Base-by-base conservation (phyloP, 1,140 invertebrate genomes). In the Zaprionus kolodkinae region DNA sequence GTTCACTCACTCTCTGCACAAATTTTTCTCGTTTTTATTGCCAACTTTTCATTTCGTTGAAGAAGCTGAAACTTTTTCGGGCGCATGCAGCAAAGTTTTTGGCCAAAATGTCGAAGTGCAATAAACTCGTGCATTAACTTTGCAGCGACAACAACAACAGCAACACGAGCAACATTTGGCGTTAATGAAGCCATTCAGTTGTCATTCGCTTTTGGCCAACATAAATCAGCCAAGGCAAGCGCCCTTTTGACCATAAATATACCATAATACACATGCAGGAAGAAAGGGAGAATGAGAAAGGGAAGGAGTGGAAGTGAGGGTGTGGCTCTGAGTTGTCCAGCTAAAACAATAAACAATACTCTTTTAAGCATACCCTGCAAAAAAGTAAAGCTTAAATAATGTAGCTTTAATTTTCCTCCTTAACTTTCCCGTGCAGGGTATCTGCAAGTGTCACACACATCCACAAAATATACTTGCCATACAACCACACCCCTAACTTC, bases 121-220 rank as follows among this genome's bases (percentile, higher is more conserved):
- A 88, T 81, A 88, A 88, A 88, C 84, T 85, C 48, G 21, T 54
- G 45, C 56, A 68, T 73, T 73, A 55, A 68, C 64, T 68, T 6
- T 52, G n/a, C 25, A 45, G 57, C 50, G 33, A 15, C 70, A 65
- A 25, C 27, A 65, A 38, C 27, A 62, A 36, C 48, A 50, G 10
- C 70, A 65, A 35, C 27, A 38, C 30, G 62, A 57, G 38, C 35
- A 61, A 59, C 38, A 59, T 35, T 27, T 66, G 78, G 64, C 71
- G 73, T 80, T 87, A 87, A 87, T 87, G 84, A 87, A 88, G 84
- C 85, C 77, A 87, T 87, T 87, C 84, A 87, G 85, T 88, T 87
- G 84, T 87, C 84, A 87, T 76, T 88, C 84, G 70, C 74, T 45
- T 77, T 77, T 71, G 69, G 73, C 65, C 61, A 48, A 63, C 67